Percentiles rank a stretch among this genome's conserved stretches.
These are phyloP conservation scores for Eclectus roratus DNA, from an alignment of 2,113 vertebrate genomes.

Conservation along the genomic window DNA sequence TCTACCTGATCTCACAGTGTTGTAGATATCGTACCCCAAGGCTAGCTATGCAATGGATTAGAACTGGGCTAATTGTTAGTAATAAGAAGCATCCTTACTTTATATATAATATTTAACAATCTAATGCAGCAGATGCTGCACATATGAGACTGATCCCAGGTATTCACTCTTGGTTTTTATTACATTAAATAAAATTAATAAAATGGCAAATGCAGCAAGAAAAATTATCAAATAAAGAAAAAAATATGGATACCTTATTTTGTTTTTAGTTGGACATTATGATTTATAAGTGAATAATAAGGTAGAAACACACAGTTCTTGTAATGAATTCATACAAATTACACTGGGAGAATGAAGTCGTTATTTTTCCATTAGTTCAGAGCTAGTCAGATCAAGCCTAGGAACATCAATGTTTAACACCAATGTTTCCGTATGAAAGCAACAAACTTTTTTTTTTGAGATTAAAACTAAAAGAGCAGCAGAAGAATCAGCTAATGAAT, in stretches of 20 bases:
- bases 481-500: background rate
- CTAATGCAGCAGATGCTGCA: background rate
- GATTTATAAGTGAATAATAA: background rate
- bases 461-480: background rate
- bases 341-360: background rate
- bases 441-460: background rate
- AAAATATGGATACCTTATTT: background rate
- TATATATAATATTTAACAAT: background rate
- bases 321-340: background rate
- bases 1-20: background rate
- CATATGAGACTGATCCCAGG: background rate
- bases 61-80: background rate
- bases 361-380: background rate
- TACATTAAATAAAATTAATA: background rate
- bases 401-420: background rate
- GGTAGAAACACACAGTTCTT: background rate
- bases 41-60: background rate
- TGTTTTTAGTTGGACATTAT: background rate
- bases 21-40: background rate
- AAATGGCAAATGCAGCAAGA: background rate
- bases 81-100: background rate
- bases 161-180: background rate
- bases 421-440: background rate
- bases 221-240: background rate
- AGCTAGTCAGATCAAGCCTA: background rate